These are phyloP conservation scores for Spea bombifrons DNA, from an alignment of 2,113 vertebrate genomes.

Conservation along the genomic window DNA sequence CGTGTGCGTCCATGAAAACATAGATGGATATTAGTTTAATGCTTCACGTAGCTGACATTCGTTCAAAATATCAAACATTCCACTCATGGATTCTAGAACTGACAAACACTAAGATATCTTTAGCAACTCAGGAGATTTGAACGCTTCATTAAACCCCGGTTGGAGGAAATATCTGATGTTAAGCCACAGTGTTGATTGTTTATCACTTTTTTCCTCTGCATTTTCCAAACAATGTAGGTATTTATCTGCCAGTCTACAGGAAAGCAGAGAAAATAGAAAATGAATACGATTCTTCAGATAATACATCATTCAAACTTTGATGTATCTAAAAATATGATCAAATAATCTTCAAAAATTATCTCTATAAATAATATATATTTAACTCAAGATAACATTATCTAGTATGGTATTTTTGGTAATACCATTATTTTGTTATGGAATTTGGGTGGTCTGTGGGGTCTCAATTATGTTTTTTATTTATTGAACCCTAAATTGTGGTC, in stretches of 20 bases:
- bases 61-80: conserved; percentile 24
- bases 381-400: not conserved
- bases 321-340: not conserved
- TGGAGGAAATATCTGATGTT: conserved; percentile 32
- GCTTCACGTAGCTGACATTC: conserved; percentile 21
- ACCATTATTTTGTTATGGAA: too few species aligned
- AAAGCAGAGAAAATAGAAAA: not conserved
- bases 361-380: not conserved
- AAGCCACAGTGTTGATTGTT: conserved; percentile 29
- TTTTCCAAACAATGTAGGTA: conserved; percentile 34
- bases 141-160: conserved; percentile 40
- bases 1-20: not conserved
- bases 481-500: too few species aligned
- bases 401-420: too few species aligned
- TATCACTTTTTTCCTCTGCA: conserved; percentile 29
- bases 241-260: conserved; percentile 24
- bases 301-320: not conserved
- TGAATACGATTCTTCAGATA: not conserved
- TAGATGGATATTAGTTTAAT: conserved; percentile 15
- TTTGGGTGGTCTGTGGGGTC: too few species aligned
- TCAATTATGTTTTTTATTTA: too few species aligned
- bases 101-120: conserved; percentile 24
- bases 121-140: conserved; percentile 29
- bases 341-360: not conserved
- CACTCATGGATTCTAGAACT: conserved; percentile 19